phyloP scores from a whole-genome alignment of 2,888 invertebrate genomes.

The Pandemis corylana region DNA sequence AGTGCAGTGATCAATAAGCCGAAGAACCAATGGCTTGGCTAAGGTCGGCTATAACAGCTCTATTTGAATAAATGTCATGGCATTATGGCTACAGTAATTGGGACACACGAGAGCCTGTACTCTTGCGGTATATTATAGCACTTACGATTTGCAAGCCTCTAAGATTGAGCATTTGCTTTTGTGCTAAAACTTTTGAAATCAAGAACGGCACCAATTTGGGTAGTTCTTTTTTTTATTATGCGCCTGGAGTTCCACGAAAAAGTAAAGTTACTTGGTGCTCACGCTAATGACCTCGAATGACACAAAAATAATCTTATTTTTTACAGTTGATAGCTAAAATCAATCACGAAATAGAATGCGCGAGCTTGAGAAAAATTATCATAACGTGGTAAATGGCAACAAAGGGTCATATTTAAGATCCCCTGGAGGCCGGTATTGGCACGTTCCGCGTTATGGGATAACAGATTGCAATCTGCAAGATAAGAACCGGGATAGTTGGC shows the following conservation, averaged over 20 bases:
- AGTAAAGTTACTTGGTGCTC: no score
- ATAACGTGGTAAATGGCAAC: slow-evolving; percentile 21
- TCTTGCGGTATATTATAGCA: not conserved
- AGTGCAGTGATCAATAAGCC: slow-evolving; percentile 40
- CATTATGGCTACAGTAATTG: not conserved
- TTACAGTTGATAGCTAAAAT: not conserved
- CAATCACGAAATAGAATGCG: slow-evolving; percentile 3
- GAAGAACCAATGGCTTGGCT: slow-evolving; percentile 27
- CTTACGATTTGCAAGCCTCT: no score
- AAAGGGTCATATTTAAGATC: slow-evolving; percentile 24
- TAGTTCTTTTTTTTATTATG: no score
- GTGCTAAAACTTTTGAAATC: no score
- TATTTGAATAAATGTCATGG: slow-evolving; percentile 27
- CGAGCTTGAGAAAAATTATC: slow-evolving; percentile 1
- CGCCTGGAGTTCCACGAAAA: no score
- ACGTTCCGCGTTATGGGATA: slow-evolving; percentile 22
- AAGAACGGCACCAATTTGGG: no score
- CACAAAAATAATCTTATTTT: no score
- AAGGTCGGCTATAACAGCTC: slow-evolving; percentile 14
- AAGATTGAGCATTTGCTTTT: no score
- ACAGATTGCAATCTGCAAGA: slow-evolving; percentile 33
- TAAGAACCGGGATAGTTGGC: slow-evolving; percentile 21
- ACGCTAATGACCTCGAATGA: no score
- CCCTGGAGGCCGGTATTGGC: slow-evolving; percentile 20
- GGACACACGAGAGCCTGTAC: not conserved